Evolutionary conservation across 2,797 vertebrate species (phyloP).

Genomic region (Gymnocypris eckloni): DNA sequence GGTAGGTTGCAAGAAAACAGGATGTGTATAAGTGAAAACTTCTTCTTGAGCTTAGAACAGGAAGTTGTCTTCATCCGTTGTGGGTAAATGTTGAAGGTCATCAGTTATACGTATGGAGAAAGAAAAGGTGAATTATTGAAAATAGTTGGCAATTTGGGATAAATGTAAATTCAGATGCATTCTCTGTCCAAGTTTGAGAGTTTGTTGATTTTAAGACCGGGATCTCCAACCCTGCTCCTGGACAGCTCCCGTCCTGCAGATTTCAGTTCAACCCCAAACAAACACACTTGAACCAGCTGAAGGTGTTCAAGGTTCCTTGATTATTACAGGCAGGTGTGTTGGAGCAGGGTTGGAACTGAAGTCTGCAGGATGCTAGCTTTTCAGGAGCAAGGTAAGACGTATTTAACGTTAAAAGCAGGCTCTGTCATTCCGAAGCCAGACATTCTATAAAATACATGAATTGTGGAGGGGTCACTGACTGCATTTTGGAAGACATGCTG

Average conservation of each 20-base stretch:
- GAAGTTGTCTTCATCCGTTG: neutral
- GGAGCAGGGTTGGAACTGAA: too few species aligned
- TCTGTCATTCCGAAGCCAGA: neutral
- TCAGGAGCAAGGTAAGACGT: too few species aligned
- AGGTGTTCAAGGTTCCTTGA: too few species aligned
- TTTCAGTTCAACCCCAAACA: neutral
- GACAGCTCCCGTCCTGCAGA: neutral
- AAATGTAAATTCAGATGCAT: neutral
- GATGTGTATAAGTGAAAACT: neutral
- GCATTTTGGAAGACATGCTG: neutral
- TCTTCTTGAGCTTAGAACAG: neutral
- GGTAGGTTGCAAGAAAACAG: neutral
- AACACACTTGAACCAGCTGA: too few species aligned
- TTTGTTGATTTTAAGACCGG: neutral
- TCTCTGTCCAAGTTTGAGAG: neutral
- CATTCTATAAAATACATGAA: neutral
- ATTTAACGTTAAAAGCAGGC: neutral
- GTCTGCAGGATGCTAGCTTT: too few species aligned
- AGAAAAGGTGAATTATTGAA: neutral
- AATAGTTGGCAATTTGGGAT: neutral
- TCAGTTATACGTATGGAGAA: neutral
- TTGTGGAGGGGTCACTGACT: neutral
- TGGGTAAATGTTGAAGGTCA: neutral
- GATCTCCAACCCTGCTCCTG: too few species aligned
- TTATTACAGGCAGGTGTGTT: too few species aligned